Base-by-base conservation (phyloP, 2,797 vertebrate genomes). In the Myripristis murdjan region DNA sequence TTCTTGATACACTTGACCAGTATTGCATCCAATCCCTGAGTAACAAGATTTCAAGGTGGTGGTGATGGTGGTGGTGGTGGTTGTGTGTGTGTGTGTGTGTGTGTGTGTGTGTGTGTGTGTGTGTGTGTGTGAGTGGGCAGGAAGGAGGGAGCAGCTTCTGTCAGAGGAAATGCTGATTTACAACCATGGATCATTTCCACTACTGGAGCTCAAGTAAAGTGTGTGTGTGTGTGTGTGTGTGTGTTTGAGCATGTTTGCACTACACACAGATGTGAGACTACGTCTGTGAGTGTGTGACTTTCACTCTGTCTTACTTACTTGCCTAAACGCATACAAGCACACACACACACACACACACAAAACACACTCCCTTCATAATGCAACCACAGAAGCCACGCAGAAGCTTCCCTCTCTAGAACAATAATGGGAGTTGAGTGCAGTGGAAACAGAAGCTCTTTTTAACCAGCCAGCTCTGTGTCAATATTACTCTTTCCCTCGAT, bases 401-500 rank as follows among this genome's bases (percentile, higher is more conserved):
- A 37, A 18, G 4, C 33, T 43, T 31, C 59, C 10, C 39, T 58
- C 37, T 48, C 22, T 61, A n/a, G 62, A 71, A 75, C 73, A 84
- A 78, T 81, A 78, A 91, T 78, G 75, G 82, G 47, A 80, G 66
- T n/a, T 39, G 67, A 81, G 67, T 60, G 44, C 61, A 52, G 35
- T 64, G 55, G 82, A 83, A 91, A 90, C 86, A 87, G 77, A 88
- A 81, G 73, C 67, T 85, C 81, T 78, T 85, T 91, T 70, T 87
- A 81, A 79, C 51, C 70, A 71, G 51, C 63, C 67, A 59, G 55
- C 73, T 74, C 79, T 73, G 37, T 78, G 90, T 93, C 89, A 92
- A 89, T 90, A 92, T 92, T 85, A 82, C 83, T 72, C 72, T 90
- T 93, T 89, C 80, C 86, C 14, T 67, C 72, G 70, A 64, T 74